These are phyloP conservation scores for Chironomus tepperi DNA, from an alignment of 1,140 invertebrate species.

Conservation along the genomic window DNA sequence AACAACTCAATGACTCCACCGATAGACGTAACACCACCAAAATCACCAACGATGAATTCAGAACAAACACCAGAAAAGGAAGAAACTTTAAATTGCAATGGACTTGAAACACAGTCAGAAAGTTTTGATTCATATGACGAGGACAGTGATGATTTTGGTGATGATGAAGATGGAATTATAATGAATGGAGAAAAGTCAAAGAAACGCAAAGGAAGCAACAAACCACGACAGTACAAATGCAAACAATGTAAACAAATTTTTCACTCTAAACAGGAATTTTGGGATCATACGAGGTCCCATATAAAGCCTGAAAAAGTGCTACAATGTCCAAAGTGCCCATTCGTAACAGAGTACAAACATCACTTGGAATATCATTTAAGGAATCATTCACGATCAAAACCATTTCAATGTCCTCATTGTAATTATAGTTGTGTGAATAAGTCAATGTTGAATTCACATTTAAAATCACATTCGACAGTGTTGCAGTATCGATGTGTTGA, in stretches of 20 bases:
- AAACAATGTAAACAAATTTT: constrained; percentile 83
- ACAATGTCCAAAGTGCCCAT: constrained; percentile 84
- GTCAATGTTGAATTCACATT: constrained; percentile 97
- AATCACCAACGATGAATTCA: constrained; percentile 42
- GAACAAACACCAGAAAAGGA: constrained; percentile 16
- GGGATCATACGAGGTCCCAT: constrained; percentile 83
- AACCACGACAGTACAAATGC: constrained; percentile 57
- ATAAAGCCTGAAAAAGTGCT: constrained; percentile 90
- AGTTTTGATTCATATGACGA: constrained; percentile 11
- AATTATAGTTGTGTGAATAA: constrained; percentile 95
- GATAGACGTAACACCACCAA: constrained; percentile 43
- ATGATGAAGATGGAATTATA: constrained; percentile 54
- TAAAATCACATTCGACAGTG: constrained; percentile 95
- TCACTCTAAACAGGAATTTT: constrained; percentile 84
- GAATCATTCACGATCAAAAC: constrained; percentile 93
- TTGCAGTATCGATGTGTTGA: constrained; percentile 94
- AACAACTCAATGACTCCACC: constrained; percentile 33
- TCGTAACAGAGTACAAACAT: constrained; percentile 98
- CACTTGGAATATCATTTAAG: constrained; percentile 95
- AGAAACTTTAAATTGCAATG: constrained; percentile 34
- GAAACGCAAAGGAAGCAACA: constrained; percentile 59
- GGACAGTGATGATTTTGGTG: constrained; percentile 42
- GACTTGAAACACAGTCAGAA: constrained; percentile 35
- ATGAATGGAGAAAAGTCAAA: constrained; percentile 69
- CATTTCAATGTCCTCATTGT: constrained; percentile 91